Evolutionary conservation across 1,140 invertebrate genomes (phyloP).

Genomic region (Microplitis demolitor): DNA sequence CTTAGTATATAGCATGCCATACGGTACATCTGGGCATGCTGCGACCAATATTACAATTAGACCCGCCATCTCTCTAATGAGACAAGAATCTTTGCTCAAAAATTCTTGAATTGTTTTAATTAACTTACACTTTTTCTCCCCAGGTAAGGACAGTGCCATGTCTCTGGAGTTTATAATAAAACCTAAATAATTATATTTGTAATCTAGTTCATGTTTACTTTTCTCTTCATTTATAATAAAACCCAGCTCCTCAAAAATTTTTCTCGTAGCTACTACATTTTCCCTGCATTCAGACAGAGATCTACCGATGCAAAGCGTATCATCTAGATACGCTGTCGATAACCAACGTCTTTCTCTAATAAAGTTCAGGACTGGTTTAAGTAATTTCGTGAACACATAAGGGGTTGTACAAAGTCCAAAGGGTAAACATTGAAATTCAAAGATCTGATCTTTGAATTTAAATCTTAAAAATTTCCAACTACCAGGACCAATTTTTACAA

Average conservation of each 20-base stretch:
- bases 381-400: conserved; percentile 5
- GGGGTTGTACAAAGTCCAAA: conserved; percentile 5
- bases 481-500: background rate
- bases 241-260: background rate
- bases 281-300: background rate
- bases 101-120: background rate
- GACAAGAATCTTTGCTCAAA: background rate
- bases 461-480: background rate
- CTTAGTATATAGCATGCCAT: background rate
- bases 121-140: background rate
- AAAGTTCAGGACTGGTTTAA: background rate
- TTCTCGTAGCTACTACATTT: background rate
- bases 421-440: conserved; percentile 1
- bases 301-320: background rate
- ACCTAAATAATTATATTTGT: background rate
- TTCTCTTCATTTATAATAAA: conserved; percentile 17
- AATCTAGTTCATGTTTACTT: background rate
- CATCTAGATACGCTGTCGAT: conserved; percentile 4
- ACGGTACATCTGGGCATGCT: background rate
- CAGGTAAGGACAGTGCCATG: background rate
- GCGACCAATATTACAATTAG: background rate
- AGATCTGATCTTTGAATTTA: background rate
- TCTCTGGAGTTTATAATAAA: background rate
- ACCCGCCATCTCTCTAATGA: background rate
- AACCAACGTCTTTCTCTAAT: background rate